A percentile compares a stretch with the other conserved stretches of the same genome.
phyloP scores from a whole-genome alignment of 2,888 invertebrate genomes.

The Tenthredo mesomela region DNA sequence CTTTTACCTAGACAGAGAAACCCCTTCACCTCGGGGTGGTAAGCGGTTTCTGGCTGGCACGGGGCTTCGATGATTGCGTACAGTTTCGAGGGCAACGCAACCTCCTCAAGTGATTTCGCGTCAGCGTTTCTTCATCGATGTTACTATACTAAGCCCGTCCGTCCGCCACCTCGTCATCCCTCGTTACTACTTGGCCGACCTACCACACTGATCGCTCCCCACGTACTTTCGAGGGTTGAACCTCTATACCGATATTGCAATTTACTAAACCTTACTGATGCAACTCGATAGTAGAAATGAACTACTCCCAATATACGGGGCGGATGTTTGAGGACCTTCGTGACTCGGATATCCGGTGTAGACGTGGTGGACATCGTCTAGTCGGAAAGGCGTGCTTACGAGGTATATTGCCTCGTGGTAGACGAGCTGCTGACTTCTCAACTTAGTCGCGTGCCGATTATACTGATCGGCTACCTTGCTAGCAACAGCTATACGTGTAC shows the following conservation, averaged over 20 bases:
- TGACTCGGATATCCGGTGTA: slow-evolving; percentile 41
- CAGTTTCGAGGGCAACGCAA: slow-evolving; percentile 59
- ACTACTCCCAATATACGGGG: neutral
- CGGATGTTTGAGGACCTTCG: slow-evolving; percentile 25
- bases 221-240: slow-evolving; percentile 11
- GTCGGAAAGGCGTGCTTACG: slow-evolving; percentile 20
- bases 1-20: slow-evolving; percentile 33
- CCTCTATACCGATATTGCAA: neutral
- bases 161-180: slow-evolving; percentile 17
- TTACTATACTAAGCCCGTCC: neutral
- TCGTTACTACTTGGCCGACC: slow-evolving; percentile 25
- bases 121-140: slow-evolving; percentile 60
- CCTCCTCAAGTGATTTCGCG: slow-evolving; percentile 58
- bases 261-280: neutral
- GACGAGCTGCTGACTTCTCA: slow-evolving; percentile 30
- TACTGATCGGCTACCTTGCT: slow-evolving; percentile 40
- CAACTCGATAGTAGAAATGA: neutral
- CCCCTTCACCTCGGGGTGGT: slow-evolving; percentile 10
- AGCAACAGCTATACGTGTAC: slow-evolving; percentile 14
- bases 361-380: slow-evolving; percentile 9
- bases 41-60: slow-evolving; percentile 35
- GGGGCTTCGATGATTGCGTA: slow-evolving; percentile 60
- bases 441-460: slow-evolving; percentile 42
- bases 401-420: slow-evolving; percentile 18
- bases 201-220: neutral